Base-by-base conservation (phyloP, 2,888 invertebrate species). In the Cylindroiulus punctatus region DNA sequence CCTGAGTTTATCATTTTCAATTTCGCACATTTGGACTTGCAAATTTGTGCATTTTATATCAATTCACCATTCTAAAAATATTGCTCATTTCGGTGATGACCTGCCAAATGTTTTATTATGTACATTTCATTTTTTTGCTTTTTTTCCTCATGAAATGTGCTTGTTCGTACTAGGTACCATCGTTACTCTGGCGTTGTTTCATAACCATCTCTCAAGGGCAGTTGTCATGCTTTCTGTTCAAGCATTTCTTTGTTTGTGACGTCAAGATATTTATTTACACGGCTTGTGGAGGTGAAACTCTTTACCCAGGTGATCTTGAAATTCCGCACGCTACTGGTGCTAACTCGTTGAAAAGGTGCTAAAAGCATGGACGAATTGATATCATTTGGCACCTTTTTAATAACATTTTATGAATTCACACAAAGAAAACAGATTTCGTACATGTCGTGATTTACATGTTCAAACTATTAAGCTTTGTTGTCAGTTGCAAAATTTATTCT, bases 41-140 rank as follows among this genome's bases (percentile, higher is more conserved):
- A 30, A 76, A 76, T 17, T 76, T 76, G 12, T 14, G 10, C 76
- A 76, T 30, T 76, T 76, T 76, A 76, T 30, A 26, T 76, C 76
- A 76, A 76, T 30, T 30, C 30, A 17, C 30, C 76, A 30, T 76
- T 76, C 65, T 26, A 26, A 65, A 26, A 65, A 65, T 10, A 26
- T 26, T 26, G 65, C 26, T 65, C 30, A 26, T 10, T 26, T 76
- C 76, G 12, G 76, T 76, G 26, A 76, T 76, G 76, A 76, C 26
- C 76, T 30, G 76, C 30, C 30, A 76, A 30, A 76, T 76, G 76
- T 30, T 76, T 76, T 76, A 76, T 76, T 30, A 76, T 76, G 36
- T 36, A 7, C 36, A 36, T 76, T 76, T 1, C 26, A 30, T 30
- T 30, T 76, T 76, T 76, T 30, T 30, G n/a, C 7, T 30, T 76